Evolutionary conservation across 2,888 invertebrate genomes (phyloP).

Genomic region (Timandra comae): DNA sequence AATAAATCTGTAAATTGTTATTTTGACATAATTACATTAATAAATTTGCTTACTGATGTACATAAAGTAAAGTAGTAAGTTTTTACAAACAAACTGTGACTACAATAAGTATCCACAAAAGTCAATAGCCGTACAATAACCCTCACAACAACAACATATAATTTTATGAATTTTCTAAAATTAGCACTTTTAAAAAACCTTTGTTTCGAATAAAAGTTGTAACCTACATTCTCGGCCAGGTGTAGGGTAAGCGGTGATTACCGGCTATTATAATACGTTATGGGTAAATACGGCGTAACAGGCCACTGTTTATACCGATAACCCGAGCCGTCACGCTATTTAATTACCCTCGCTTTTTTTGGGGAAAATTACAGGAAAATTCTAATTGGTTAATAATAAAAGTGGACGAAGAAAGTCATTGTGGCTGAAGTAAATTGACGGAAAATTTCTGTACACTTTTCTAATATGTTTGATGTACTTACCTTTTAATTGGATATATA

Average conservation of each 20-base stretch:
- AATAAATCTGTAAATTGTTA: no score
- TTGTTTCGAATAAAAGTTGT: constrained; percentile 3
- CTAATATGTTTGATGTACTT: no score
- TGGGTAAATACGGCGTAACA: constrained; percentile 8
- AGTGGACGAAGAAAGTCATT: neutral
- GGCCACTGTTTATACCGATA: constrained; percentile 21
- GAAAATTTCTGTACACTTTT: no score
- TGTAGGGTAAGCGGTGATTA: constrained; percentile 24
- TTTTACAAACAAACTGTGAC: no score
- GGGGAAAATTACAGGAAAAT: constrained; percentile 5
- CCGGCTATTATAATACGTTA: constrained; percentile 23
- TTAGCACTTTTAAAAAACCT: constrained; percentile 5
- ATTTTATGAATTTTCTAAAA: neutral
- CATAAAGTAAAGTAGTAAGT: no score
- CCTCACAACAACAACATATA: no score
- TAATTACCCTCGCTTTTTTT: constrained; percentile 29
- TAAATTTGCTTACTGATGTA: no score
- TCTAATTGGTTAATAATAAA: constrained; percentile 4
- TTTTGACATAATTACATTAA: no score
- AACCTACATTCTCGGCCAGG: constrained; percentile 12
- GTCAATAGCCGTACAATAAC: no score
- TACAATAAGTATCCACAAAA: no score
- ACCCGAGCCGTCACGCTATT: constrained; percentile 38
- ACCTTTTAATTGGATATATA: no score
- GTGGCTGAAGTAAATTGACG: no score